These are phyloP conservation scores for Cryptoblepharus egeriae DNA, from an alignment of 2,797 vertebrate species.

Conservation along the genomic window DNA sequence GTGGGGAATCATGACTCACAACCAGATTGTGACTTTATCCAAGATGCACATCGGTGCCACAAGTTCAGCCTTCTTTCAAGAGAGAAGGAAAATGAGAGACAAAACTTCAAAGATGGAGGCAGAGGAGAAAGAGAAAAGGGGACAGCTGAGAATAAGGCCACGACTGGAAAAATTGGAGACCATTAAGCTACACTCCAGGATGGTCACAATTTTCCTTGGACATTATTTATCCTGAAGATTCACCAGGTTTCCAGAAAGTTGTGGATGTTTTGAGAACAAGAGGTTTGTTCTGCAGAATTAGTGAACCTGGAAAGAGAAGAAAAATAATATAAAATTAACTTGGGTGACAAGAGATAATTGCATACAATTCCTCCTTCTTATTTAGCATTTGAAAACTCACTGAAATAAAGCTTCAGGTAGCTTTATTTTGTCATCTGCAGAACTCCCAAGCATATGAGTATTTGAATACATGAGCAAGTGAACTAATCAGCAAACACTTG, in stretches of 20 bases:
- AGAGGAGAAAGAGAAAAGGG: neutral
- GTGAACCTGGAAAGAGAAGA: neutral
- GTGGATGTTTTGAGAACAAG: constrained; percentile 8
- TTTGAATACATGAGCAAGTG: constrained; percentile 43
- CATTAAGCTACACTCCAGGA: neutral
- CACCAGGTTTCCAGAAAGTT: neutral
- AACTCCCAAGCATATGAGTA: constrained; percentile 27
- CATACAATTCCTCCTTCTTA: neutral
- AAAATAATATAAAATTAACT: constrained; percentile 19
- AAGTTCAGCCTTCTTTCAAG: too few relatives aligned
- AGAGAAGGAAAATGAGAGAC: neutral
- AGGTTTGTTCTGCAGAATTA: neutral
- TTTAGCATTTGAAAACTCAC: neutral
- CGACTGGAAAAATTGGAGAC: neutral
- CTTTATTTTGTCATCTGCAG: neutral
- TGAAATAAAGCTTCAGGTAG: neutral
- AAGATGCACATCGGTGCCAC: too few relatives aligned
- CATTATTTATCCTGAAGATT: neutral
- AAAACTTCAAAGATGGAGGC: neutral
- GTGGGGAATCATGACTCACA: too few relatives aligned
- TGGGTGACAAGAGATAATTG: constrained; percentile 9
- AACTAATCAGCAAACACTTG: constrained; percentile 45
- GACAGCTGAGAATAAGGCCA: neutral
- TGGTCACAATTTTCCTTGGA: neutral
- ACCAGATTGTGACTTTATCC: too few relatives aligned